A percentile compares a stretch with the other conserved stretches of the same genome.
Evolutionary conservation across 2,888 invertebrate species (phyloP).

Genomic region (Phyllotreta cruciferae): DNA sequence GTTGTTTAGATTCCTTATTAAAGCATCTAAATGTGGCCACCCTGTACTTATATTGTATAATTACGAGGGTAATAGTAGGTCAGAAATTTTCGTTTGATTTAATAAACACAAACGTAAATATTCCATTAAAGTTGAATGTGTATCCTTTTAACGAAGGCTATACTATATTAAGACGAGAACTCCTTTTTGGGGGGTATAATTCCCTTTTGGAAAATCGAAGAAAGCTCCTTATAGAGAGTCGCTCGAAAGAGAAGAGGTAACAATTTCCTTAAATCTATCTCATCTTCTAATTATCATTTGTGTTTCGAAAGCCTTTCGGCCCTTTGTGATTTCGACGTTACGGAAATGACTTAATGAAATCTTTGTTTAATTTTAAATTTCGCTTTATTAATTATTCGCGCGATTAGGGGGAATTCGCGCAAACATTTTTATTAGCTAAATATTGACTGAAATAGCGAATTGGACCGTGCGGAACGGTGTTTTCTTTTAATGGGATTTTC

Average conservation of each 20-base stretch:
- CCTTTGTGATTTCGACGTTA: slow-evolving; percentile 7
- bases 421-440: not conserved
- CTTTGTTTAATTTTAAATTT: slow-evolving; percentile 8
- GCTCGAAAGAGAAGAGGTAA: not conserved
- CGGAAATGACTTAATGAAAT: slow-evolving; percentile 7
- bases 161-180: not conserved
- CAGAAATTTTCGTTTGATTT: not conserved
- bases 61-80: too few relatives aligned
- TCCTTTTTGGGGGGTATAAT: slow-evolving; percentile 2
- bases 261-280: slow-evolving; percentile 12
- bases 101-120: slow-evolving; percentile 6
- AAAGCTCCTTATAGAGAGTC: not conserved
- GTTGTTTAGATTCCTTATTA: too few relatives aligned
- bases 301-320: not conserved
- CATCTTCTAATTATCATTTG: slow-evolving; percentile 13
- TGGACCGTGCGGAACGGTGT: not conserved
- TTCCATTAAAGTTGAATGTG: not conserved
- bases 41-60: too few relatives aligned
- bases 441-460: too few relatives aligned
- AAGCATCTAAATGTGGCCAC: too few relatives aligned
- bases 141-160: slow-evolving; percentile 2
- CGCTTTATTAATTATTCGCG: slow-evolving; percentile 3
- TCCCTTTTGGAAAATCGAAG: not conserved
- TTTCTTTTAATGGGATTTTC: slow-evolving; percentile 27
- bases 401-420: not conserved